These are phyloP conservation scores for Furcifer pardalis DNA, from an alignment of 2,797 vertebrate genomes.

Conservation along the genomic window DNA sequence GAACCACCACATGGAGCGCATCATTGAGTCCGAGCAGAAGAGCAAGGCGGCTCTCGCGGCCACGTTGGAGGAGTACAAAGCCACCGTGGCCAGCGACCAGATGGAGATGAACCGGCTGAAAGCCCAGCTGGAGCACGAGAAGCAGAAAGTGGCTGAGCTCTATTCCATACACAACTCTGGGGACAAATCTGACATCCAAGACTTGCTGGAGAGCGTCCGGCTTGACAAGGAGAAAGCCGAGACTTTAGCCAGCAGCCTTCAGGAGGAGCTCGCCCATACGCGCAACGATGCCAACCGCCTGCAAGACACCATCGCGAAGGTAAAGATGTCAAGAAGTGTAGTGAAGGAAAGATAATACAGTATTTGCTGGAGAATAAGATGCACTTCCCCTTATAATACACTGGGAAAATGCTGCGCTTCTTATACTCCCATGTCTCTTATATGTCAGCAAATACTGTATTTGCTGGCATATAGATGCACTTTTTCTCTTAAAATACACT, in stretches of 20 bases:
- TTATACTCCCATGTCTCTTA: too few relatives aligned
- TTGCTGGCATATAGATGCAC: too few relatives aligned
- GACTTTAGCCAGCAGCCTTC: constrained; percentile 83
- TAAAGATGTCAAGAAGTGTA: constrained; percentile 54
- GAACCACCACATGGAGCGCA: constrained; percentile 94
- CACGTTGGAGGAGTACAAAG: constrained; percentile 88
- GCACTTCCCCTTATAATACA: too few relatives aligned
- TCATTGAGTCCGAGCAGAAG: constrained; percentile 90
- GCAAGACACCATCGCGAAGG: constrained; percentile 91
- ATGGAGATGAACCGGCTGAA: constrained; percentile 89
- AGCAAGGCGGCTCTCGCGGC: constrained; percentile 81
- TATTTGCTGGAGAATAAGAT: too few relatives aligned
- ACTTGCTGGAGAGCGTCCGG: constrained; percentile 89
- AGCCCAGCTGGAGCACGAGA: constrained; percentile 91
- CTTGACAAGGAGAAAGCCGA: constrained; percentile 94
- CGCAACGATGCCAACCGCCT: constrained; percentile 84
- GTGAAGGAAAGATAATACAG: fast-evolving
- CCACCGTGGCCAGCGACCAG: constrained; percentile 85
- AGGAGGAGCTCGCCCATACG: constrained; percentile 88
- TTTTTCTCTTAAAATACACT: too few relatives aligned
- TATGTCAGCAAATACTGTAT: too few relatives aligned
- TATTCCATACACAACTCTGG: constrained; percentile 93
- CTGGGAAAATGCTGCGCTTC: too few relatives aligned
- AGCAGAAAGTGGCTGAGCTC: constrained; percentile 90
- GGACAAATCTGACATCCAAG: constrained; percentile 92